Percentiles rank a stretch among this genome's conserved stretches.
These are phyloP conservation scores for Caenorhabditis imperialis DNA, from an alignment of 2,888 invertebrate species.

Conservation along the genomic window DNA sequence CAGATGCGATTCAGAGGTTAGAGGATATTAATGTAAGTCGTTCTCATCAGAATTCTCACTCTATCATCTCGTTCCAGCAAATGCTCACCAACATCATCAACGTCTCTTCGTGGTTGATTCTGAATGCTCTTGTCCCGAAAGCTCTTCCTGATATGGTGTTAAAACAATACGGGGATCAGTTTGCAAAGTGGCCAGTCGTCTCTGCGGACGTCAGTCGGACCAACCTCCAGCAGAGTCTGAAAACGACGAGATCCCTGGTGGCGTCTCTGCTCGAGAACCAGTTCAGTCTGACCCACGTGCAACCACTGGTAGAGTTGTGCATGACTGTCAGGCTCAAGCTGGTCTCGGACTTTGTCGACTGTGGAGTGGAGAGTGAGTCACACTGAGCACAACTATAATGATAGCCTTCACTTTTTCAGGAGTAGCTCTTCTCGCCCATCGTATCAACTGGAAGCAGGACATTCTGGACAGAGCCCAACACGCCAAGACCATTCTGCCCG, in stretches of 20 bases:
- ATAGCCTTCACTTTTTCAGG: constrained; percentile 30
- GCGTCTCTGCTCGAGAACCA: constrained; percentile 70
- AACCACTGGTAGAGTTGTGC: constrained; percentile 75
- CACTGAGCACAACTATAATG: background rate
- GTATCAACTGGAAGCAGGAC: constrained; percentile 77
- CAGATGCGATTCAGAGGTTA: constrained; percentile 81
- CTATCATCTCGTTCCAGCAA: constrained; percentile 63
- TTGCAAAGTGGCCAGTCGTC: constrained; percentile 73
- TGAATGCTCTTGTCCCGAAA: constrained; percentile 76
- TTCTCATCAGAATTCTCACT: background rate
- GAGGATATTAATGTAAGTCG: constrained; percentile 75
- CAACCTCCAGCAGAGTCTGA: constrained; percentile 68
- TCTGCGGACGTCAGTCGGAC: constrained; percentile 56
- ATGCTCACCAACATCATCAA: constrained; percentile 77
- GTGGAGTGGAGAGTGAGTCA: constrained; percentile 60
- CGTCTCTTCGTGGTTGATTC: constrained; percentile 76
- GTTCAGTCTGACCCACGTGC: constrained; percentile 67
- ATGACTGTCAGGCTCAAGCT: constrained; percentile 74
- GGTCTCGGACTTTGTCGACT: constrained; percentile 68
- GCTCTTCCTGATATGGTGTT: constrained; percentile 46
- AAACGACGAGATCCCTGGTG: constrained; percentile 67
- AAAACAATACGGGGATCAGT: constrained; percentile 64
- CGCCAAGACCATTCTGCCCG: constrained; percentile 76
- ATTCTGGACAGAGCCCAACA: constrained; percentile 63
- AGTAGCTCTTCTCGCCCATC: constrained; percentile 62